A percentile compares a stretch with the other conserved stretches of the same genome.
Evolutionary conservation across 2,888 invertebrate species (phyloP).

Genomic region (Anodontia alba): DNA sequence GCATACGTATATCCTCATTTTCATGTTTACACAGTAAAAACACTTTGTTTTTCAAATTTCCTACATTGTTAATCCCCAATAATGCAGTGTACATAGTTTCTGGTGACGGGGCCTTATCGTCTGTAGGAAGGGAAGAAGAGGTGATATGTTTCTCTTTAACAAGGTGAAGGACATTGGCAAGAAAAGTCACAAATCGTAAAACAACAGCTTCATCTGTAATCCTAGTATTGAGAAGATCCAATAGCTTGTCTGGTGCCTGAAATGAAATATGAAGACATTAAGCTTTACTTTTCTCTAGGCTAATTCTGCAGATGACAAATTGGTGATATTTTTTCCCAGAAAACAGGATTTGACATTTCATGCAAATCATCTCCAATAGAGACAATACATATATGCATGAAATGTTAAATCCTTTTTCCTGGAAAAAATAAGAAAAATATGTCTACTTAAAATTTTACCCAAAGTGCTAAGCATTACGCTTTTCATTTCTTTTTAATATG

Average conservation of each 20-base stretch:
- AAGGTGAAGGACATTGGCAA: constrained; percentile 85
- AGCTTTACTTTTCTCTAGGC: no score
- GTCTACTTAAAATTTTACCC: no score
- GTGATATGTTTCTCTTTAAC: constrained; percentile 85
- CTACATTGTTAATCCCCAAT: constrained; percentile 70
- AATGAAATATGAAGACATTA: no score
- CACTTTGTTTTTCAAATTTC: constrained; percentile 78
- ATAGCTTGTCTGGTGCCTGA: constrained; percentile 86
- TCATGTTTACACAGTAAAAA: constrained; percentile 79
- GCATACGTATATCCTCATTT: constrained; percentile 75
- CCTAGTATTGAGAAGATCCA: constrained; percentile 85
- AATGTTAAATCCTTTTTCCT: no score
- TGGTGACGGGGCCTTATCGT: constrained; percentile 87
- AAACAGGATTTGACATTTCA: no score
- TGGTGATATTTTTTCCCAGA: no score
- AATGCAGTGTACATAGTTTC: constrained; percentile 86
- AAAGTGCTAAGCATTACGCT: no score
- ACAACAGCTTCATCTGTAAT: constrained; percentile 84
- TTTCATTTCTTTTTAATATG: no score
- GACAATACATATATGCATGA: no score
- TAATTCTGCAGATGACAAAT: no score
- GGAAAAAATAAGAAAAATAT: no score
- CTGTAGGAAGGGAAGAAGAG: constrained; percentile 85
- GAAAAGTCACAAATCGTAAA: constrained; percentile 86
- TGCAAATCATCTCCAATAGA: no score